A percentile compares a stretch with the other conserved stretches of the same genome.
Conservation (phyloP, 2,797 vertebrate species). For the Pygocentrus nattereri region DNA sequence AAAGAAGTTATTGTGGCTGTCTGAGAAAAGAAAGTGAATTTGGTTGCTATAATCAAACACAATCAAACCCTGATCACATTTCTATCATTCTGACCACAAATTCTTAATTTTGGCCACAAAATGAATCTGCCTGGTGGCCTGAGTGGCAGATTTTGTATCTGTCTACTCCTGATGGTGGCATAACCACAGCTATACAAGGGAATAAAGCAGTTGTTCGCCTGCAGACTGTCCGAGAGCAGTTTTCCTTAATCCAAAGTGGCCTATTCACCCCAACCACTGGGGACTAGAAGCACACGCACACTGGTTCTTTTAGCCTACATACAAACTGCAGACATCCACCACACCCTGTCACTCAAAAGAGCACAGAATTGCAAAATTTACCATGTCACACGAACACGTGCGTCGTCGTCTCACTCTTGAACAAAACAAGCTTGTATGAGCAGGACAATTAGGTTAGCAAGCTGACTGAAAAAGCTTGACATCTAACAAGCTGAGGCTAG, state of each 20-base stretch:
- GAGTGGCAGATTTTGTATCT: too few relatives aligned
- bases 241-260: neutral
- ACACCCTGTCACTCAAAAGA: neutral
- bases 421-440: conserved; percentile 1
- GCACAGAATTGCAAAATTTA: too few relatives aligned
- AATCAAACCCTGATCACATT: too few relatives aligned
- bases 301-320: neutral
- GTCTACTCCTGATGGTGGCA: neutral
- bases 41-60: too few relatives aligned
- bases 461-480: neutral
- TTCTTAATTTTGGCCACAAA: too few relatives aligned
- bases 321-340: neutral
- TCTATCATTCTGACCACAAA: too few relatives aligned
- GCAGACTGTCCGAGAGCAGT: neutral
- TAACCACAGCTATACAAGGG: neutral
- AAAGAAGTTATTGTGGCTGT: neutral
- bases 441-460: neutral
- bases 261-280: conserved; percentile 7
- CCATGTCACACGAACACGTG: neutral
- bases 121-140: too few relatives aligned
- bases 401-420: neutral
- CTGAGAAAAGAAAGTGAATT: too few relatives aligned
- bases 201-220: conserved; percentile 3
- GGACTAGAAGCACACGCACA: neutral
- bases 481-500: neutral